Evolutionary conservation across 2,888 invertebrate species (phyloP).

Genomic region (Parnassius glacialis): DNA sequence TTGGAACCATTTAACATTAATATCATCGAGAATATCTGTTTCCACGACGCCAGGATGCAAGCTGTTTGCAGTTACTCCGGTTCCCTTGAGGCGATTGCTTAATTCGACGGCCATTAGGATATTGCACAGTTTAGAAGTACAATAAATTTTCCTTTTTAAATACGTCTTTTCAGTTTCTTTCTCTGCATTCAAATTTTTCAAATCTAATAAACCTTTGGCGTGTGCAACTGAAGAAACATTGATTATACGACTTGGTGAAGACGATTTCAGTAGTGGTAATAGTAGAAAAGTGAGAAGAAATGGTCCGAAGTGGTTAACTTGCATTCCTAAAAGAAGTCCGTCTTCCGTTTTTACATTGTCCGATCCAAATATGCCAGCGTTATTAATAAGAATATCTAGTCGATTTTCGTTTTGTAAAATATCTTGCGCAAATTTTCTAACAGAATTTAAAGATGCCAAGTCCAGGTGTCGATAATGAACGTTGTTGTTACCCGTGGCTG

Average conservation of each 20-base stretch:
- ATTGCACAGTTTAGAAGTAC: conserved; percentile 87
- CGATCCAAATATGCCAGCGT: conserved; percentile 73
- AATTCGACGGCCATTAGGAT: conserved; percentile 86
- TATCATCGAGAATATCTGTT: conserved; percentile 82
- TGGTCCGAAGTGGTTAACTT: conserved; percentile 81
- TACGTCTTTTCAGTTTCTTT: conserved; percentile 17
- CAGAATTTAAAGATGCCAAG: conserved; percentile 71
- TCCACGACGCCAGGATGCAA: conserved; percentile 91
- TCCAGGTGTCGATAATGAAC: conserved; percentile 63
- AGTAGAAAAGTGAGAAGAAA: conserved; percentile 84
- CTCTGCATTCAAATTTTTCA: conserved; percentile 35
- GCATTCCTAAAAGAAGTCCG: conserved; percentile 81
- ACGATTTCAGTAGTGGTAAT: conserved; percentile 51
- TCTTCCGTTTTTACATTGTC: conserved; percentile 74
- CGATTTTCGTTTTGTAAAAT: conserved; percentile 65
- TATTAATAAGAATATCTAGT: conserved; percentile 81
- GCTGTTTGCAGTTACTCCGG: conserved; percentile 87
- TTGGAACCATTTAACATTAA: conserved; percentile 33
- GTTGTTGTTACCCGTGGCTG: conserved; percentile 38
- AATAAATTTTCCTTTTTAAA: conserved; percentile 32
- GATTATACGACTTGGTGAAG: conserved; percentile 49
- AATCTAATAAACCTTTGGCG: conserved; percentile 36
- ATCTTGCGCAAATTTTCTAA: conserved; percentile 80
- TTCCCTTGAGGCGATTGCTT: conserved; percentile 83
- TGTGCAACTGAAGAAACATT: conserved; percentile 50